These are phyloP conservation scores for Hirtodrosophila cameraria DNA, from an alignment of 2,888 invertebrate genomes.

Conservation along the genomic window DNA sequence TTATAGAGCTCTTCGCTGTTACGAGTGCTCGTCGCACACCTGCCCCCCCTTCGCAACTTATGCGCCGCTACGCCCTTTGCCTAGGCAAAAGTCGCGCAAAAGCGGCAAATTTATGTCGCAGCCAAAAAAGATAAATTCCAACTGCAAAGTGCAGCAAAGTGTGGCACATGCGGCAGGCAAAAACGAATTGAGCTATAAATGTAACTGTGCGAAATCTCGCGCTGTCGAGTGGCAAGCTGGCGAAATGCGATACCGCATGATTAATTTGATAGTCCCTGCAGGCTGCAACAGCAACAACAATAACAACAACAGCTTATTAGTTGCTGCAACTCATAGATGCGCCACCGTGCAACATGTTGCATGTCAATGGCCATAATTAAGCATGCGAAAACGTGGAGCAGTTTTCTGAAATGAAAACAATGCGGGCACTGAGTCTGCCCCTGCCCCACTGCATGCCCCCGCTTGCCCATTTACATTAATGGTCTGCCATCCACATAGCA, in stretches of 20 bases:
- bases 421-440: slow-evolving; percentile 50
- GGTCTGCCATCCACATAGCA: slow-evolving; percentile 50
- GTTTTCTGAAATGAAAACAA: slow-evolving; percentile 72
- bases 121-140: slow-evolving; percentile 72
- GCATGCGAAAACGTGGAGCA: slow-evolving; percentile 77
- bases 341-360: slow-evolving; percentile 70
- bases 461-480: slow-evolving; percentile 73
- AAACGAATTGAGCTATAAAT: slow-evolving; percentile 74
- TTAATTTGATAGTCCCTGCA: slow-evolving; percentile 71
- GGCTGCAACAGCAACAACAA: slow-evolving; percentile 4
- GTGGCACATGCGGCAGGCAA: slow-evolving; percentile 34
- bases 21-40: slow-evolving; percentile 8
- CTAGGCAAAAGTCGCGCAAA: slow-evolving; percentile 7
- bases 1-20: slow-evolving; percentile 59
- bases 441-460: neutral
- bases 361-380: slow-evolving; percentile 81
- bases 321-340: slow-evolving; percentile 46
- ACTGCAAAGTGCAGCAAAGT: slow-evolving; percentile 48
- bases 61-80: slow-evolving; percentile 3
- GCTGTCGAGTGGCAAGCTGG: slow-evolving; percentile 36
- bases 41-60: neutral
- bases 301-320: neutral
- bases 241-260: slow-evolving; percentile 77
- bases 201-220: slow-evolving; percentile 43
- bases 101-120: slow-evolving; percentile 70